Evolutionary conservation across 2,113 vertebrate genomes (phyloP), one percentile per base, ranked within the genome.

Genomic region (Cariama cristata): DNA sequence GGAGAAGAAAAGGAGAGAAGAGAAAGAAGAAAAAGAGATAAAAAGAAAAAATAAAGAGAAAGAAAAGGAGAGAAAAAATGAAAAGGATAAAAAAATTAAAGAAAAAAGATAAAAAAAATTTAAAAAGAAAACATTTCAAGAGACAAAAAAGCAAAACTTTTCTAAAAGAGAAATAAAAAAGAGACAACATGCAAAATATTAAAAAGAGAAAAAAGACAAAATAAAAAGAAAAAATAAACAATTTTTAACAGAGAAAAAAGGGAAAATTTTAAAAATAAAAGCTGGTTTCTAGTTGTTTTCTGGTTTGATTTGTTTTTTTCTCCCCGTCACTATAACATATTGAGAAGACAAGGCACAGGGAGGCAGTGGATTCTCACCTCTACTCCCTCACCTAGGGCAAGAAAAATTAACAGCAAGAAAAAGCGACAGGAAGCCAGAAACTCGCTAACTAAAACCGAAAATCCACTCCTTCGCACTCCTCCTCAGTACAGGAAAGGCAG

Each of bases 401-500:
- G 52, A 64, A 73, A 82, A 60, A 32, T 4, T 9, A 68, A 82
- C 0, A 0, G 49, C 27, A n/a, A 50, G 27, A 16, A 50, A 79
- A 53, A 73, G 63, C 7, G 5, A 11, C 30, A 27, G 52, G 47
- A 30, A 71, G 52, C 11, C 45, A 72, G n/a, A 58, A 76, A 83
- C 38, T 17, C 23, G 1, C 8, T 32, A 14, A 35, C 17, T 91
- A 21, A 16, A 47, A 26, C 26, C 35, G 77, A 12, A 80, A 56
- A 44, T 20, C 12, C 52, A 12, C 13, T 20, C 30, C n/a, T 7
- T 8, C 0, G 2, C 53, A 4, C 5, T 3, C 24, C 17, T 81
- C 50, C 55, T 62, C 73, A 40, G 60, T 28, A 8, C 30, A 18
- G 38, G 42, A 27, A 44, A 74, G 42, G 23, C 4, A 49, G n/a